phyloP scores from a whole-genome alignment of 92 coral and sea anemone species.

The Heteractis magnifica region DNA sequence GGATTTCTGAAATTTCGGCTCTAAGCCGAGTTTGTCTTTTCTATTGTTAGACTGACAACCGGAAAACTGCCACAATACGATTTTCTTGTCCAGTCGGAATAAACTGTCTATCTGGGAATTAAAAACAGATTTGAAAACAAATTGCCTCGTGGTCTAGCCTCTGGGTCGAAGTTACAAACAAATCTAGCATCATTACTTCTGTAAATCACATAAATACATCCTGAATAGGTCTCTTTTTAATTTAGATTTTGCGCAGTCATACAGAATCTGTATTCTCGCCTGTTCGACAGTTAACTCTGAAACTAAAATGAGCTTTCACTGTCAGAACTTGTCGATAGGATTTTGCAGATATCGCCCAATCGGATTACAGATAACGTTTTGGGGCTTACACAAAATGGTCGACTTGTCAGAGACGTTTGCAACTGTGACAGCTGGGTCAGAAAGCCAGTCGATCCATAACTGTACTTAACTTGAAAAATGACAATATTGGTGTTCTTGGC shows the following conservation, averaged over 20 bases:
- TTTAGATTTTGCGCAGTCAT: neutral
- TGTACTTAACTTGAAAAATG: neutral
- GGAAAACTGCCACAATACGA: conserved; percentile 1
- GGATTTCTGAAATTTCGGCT: neutral
- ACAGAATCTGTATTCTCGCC: neutral
- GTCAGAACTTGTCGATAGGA: neutral
- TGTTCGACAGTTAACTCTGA: neutral
- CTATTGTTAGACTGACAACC: neutral
- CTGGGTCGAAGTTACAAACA: neutral
- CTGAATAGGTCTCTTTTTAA: neutral
- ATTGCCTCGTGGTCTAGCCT: neutral
- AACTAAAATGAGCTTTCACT: neutral
- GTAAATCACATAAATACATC: neutral
- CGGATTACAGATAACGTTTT: conserved; percentile 8
- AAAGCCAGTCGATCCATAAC: neutral
- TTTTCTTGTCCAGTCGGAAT: neutral
- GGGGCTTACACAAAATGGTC: neutral
- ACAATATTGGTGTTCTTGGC: neutral
- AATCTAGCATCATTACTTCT: neutral
- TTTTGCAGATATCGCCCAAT: neutral
- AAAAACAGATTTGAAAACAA: neutral
- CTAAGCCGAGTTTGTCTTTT: conserved; percentile 3
- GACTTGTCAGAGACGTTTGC: neutral
- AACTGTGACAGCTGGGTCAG: neutral
- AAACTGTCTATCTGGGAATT: neutral